A percentile compares a stretch with the other conserved stretches of the same genome.
These are phyloP conservation scores for Dicaeum eximium DNA, from an alignment of 2,113 vertebrate genomes.

Conservation along the genomic window DNA sequence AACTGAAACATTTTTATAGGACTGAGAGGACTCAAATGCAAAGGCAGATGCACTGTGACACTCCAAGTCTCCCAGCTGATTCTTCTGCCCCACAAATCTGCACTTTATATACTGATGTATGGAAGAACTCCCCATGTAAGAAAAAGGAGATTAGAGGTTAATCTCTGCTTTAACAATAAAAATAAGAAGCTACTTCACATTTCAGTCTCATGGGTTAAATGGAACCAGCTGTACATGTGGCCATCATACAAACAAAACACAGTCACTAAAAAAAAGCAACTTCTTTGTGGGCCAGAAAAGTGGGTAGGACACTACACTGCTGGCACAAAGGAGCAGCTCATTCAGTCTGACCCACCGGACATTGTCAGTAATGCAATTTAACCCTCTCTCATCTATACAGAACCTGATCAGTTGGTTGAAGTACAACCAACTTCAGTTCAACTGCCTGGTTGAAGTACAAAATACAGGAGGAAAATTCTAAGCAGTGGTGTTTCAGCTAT, in stretches of 20 bases:
- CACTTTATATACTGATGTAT: not conserved
- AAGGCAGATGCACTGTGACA: not conserved
- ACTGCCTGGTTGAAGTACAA: not conserved
- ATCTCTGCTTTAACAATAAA: not conserved
- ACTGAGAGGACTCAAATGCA: not conserved
- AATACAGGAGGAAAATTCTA: not conserved
- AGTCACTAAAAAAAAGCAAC: not conserved
- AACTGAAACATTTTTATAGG: not conserved
- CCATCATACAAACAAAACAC: not conserved
- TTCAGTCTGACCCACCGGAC: not conserved
- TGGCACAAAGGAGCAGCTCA: not conserved
- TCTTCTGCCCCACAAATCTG: not conserved
- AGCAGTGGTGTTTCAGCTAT: not conserved
- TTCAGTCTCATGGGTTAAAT: not conserved
- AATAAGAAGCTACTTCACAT: not conserved
- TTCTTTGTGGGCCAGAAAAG: not conserved
- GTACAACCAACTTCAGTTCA: too few species aligned
- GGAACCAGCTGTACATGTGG: not conserved
- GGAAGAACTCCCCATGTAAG: not conserved
- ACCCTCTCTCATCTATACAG: not conserved
- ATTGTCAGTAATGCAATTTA: not conserved
- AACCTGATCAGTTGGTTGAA: not conserved
- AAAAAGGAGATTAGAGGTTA: not conserved
- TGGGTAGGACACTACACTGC: not conserved
- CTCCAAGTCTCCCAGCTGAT: not conserved